These are phyloP conservation scores for Setophaga petechia DNA, from an alignment of 2,113 vertebrate genomes.

Conservation along the genomic window DNA sequence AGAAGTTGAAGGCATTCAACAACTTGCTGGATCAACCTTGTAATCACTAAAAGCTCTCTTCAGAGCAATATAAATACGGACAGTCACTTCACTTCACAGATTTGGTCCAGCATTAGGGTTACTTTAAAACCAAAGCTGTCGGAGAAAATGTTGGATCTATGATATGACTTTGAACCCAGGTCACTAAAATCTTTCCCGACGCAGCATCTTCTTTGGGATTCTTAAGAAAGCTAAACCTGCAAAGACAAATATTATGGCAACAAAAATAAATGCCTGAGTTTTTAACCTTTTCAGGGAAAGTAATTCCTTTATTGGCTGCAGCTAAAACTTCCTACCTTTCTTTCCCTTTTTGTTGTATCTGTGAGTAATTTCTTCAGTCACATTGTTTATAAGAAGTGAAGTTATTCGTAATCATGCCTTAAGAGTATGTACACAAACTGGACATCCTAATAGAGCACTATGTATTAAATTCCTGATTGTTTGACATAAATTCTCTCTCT, in stretches of 20 bases:
- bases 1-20: conserved; percentile 14
- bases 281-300: conserved; percentile 86
- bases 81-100: conserved; percentile 64
- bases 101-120: conserved; percentile 52
- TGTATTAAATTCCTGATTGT: conserved; percentile 97
- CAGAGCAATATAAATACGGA: conserved; percentile 58
- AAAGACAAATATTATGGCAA: conserved; percentile 87
- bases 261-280: conserved; percentile 79
- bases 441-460: conserved; percentile 90
- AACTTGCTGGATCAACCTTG: background rate
- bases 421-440: conserved; percentile 93
- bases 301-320: conserved; percentile 79
- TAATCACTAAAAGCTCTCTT: conserved; percentile 63
- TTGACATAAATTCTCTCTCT: conserved; percentile 95
- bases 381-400: conserved; percentile 92
- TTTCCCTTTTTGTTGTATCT: conserved; percentile 87
- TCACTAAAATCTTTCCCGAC: conserved; percentile 67
- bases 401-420: conserved; percentile 90
- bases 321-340: conserved; percentile 84
- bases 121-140: conserved; percentile 63
- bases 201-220: conserved; percentile 73
- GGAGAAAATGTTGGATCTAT: conserved; percentile 59
- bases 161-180: conserved; percentile 69
- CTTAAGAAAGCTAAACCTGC: conserved; percentile 77
- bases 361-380: conserved; percentile 89